phyloP scores from a whole-genome alignment of 1,140 invertebrate species.

The Caenorhabditis inopinata region DNA sequence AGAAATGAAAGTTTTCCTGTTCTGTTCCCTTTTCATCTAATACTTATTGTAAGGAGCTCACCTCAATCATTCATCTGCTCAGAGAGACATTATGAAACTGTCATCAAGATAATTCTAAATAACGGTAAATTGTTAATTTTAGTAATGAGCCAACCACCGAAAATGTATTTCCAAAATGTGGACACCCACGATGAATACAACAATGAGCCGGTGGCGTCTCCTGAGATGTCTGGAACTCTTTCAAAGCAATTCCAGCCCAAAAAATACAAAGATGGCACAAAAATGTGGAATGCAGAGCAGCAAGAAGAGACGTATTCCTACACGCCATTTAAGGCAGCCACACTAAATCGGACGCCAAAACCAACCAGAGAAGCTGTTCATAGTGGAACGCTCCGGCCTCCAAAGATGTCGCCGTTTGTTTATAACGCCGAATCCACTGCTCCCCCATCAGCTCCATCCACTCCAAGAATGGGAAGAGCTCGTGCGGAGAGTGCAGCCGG shows the following conservation, averaged over 20 bases:
- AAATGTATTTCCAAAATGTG: slow-evolving; percentile 17
- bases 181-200: slow-evolving; percentile 12
- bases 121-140: no score
- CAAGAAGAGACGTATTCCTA: slow-evolving; percentile 4
- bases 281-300: slow-evolving; percentile 16
- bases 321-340: slow-evolving; percentile 14
- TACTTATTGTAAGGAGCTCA: no score
- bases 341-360: neutral
- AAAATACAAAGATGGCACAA: neutral
- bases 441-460: neutral
- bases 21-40: no score
- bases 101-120: no score
- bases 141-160: slow-evolving; percentile 19
- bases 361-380: slow-evolving; percentile 15
- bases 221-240: neutral
- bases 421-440: neutral
- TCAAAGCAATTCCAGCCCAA: slow-evolving; percentile 16
- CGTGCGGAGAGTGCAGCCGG: neutral
- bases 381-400: neutral
- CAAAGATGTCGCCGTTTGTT: slow-evolving; percentile 9
- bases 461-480: neutral
- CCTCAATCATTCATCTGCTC: no score
- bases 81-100: no score
- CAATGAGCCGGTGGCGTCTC: neutral
- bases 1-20: no score